Percentiles rank a stretch among this genome's conserved stretches.
phyloP scores from a whole-genome alignment of 2,797 vertebrate species.

The Rhinoraja longicauda region DNA sequence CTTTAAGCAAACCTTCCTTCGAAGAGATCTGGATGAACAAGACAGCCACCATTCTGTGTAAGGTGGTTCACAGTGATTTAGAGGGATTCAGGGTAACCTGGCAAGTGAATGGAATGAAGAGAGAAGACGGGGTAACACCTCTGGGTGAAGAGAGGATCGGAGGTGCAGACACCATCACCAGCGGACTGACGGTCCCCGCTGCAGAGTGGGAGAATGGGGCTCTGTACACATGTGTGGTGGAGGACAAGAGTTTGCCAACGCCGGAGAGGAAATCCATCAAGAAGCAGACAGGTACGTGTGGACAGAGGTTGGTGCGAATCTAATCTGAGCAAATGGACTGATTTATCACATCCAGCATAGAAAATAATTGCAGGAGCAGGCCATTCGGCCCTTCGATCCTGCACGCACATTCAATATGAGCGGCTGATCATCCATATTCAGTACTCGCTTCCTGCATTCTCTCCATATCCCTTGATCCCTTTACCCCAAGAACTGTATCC shows the following conservation, averaged over 20 bases:
- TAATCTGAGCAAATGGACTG: not conserved
- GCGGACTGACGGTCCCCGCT: not conserved
- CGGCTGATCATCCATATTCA: too few species aligned
- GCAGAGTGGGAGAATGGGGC: constrained; percentile 19
- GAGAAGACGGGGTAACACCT: constrained; percentile 27
- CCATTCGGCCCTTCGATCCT: too few species aligned
- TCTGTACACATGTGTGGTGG: not conserved
- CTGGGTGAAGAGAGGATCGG: not conserved
- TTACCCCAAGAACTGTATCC: too few species aligned
- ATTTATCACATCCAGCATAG: not conserved
- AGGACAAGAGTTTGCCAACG: constrained; percentile 24
- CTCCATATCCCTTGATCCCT: too few species aligned
- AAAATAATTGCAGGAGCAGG: too few species aligned
- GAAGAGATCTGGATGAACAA: constrained; percentile 1
- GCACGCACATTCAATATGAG: too few species aligned
- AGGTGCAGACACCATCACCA: not conserved
- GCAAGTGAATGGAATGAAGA: not conserved
- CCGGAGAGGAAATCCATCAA: not conserved
- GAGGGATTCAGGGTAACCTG: constrained; percentile 18
- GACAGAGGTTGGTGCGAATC: not conserved
- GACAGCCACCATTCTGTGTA: not conserved
- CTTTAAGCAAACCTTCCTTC: not conserved
- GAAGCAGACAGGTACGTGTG: not conserved
- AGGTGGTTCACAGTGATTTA: not conserved
- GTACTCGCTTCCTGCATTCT: too few species aligned